phyloP scores from a whole-genome alignment of 2,113 vertebrate genomes.

The Lepisosteus oculatus region DNA sequence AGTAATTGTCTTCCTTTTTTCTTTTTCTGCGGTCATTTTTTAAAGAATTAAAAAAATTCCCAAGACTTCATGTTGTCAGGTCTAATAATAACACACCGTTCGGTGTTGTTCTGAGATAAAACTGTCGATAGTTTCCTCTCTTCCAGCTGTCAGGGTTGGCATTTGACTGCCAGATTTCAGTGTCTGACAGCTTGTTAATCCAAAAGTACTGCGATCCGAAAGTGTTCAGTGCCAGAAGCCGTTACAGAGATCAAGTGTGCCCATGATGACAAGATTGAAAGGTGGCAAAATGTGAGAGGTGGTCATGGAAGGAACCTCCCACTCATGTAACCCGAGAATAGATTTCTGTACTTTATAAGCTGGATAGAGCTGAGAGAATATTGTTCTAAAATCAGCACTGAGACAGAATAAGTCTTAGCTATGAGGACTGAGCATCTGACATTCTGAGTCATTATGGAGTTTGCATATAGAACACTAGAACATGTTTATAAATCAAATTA shows the following conservation, averaged over 20 bases:
- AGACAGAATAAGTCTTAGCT: too few species aligned
- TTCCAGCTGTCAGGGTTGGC: conserved; percentile 8
- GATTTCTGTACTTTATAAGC: neutral
- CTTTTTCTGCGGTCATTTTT: too few species aligned
- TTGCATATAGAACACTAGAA: too few species aligned
- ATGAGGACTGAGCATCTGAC: too few species aligned
- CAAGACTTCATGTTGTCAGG: too few species aligned
- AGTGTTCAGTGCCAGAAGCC: conserved; percentile 39
- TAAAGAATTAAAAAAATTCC: too few species aligned
- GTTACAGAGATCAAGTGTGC: conserved; percentile 31
- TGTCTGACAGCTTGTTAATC: conserved; percentile 56
- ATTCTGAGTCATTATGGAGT: too few species aligned
- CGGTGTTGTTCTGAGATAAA: neutral
- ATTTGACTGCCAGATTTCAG: conserved; percentile 16
- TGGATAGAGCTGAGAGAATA: neutral
- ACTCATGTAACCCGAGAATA: neutral
- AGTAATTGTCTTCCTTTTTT: too few species aligned
- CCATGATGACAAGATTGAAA: conserved; percentile 42
- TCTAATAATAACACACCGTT: conserved; percentile 21
- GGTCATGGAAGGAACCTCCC: neutral
- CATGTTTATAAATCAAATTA: too few species aligned
- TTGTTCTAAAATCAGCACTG: neutral
- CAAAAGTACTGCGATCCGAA: conserved; percentile 33
- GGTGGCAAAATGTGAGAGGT: conserved; percentile 18
- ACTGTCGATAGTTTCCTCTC: conserved; percentile 25